Evolutionary conservation across 2,888 invertebrate genomes (phyloP).

Genomic region (Acleris laterana): DNA sequence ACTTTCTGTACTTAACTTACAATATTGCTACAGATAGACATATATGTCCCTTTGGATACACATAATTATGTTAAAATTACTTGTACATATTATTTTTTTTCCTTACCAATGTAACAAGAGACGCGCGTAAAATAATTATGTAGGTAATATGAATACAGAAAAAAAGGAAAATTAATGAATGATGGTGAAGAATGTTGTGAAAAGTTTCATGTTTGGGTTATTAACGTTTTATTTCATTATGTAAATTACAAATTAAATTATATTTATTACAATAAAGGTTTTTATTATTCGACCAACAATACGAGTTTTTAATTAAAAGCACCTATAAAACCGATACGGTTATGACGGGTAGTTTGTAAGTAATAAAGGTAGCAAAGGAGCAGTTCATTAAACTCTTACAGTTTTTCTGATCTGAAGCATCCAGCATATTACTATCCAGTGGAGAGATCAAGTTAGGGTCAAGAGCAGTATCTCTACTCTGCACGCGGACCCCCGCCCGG

Average conservation of each 20-base stretch:
- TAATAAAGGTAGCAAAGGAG: not conserved
- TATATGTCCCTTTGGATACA: not conserved
- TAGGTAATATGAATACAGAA: not conserved
- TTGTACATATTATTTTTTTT: slow-evolving; percentile 7
- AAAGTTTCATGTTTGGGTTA: not conserved
- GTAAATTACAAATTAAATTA: not conserved
- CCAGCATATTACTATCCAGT: slow-evolving; percentile 20
- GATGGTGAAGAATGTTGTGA: not conserved
- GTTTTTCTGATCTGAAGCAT: slow-evolving; percentile 47
- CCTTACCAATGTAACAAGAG: slow-evolving; percentile 8
- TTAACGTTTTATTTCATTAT: not conserved
- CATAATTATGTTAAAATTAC: not conserved
- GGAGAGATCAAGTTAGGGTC: slow-evolving; percentile 64
- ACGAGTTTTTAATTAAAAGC: too few relatives aligned
- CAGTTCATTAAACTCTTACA: slow-evolving; percentile 37
- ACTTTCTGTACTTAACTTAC: too few relatives aligned
- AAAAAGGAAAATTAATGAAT: too few relatives aligned
- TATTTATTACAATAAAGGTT: too few relatives aligned
- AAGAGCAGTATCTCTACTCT: slow-evolving; percentile 66
- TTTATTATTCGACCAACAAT: too few relatives aligned
- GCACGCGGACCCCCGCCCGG: slow-evolving; percentile 41
- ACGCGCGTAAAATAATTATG: slow-evolving; percentile 19
- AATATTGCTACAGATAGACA: too few relatives aligned
- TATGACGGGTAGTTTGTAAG: too few relatives aligned
- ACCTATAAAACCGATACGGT: too few relatives aligned